Base-by-base conservation (phyloP, 2,888 invertebrate genomes). In the Ornithoptera priamus region DNA sequence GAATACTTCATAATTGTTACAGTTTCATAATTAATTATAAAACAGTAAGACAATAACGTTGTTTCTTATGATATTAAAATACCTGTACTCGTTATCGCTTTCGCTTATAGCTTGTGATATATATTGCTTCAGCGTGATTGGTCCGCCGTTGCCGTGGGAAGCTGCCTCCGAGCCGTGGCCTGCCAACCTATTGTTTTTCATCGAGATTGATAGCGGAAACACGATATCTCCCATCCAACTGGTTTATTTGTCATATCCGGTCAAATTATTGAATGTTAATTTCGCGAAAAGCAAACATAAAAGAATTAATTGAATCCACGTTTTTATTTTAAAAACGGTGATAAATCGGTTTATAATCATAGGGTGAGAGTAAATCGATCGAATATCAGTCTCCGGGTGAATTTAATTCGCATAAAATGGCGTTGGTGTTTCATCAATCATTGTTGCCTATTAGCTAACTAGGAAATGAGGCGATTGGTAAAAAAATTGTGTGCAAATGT, bases 141-240 rank as follows among this genome's bases (percentile, higher is more conserved):
- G 75, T 71, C 74, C 72, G 65, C 70, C 70, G 68, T 72, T 72
- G 74, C 76, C 85, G 86, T 86, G 85, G 81, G 85, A 85, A 86
- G 80, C 73, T 70, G 73, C 75, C 73, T 70, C 72, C 75, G 75
- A 76, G 75, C 78, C 76, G 78, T 76, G 73, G 73, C 65, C 75
- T 69, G 72, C 77, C 79, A 78, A 77, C 77, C 79, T 80, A 85
- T 86, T 87, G 85, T 88, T 84, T 85, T 80, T 77, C 79, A 76
- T 75, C 73, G 76, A 85, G 88, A 90, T 91, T 86, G 82, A 89
- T 89, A 82, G 89, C 89, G 91, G 92, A 91, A 89, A 83, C 81
- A 71, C 77, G 75, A 80, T 82, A 84, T 81, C 82, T 80, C 75
- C 75, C 78, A 76, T 79, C 80, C 75, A 81, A 81, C 81, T 81